Percentiles rank a stretch among this genome's conserved stretches.
Conservation (phyloP, 2,797 vertebrate species). For the Delichon dasypus region DNA sequence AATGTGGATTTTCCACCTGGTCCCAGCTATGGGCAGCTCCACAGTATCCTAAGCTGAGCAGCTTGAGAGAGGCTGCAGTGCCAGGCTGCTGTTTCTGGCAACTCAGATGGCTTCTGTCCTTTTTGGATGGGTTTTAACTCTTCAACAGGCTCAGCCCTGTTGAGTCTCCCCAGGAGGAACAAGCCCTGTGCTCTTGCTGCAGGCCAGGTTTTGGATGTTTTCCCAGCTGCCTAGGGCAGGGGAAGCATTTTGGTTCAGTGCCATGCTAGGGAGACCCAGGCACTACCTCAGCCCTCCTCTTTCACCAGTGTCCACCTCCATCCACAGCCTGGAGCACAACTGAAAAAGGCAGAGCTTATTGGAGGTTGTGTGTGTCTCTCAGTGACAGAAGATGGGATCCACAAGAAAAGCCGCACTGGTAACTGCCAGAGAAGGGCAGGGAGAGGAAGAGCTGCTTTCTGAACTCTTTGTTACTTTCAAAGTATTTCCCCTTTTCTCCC, state of each 20-base stretch:
- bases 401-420: neutral
- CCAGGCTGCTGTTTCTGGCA: neutral
- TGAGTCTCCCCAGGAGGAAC: fast-evolving
- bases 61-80: neutral
- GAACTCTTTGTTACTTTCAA: neutral
- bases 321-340: neutral
- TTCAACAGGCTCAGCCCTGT: neutral
- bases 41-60: neutral
- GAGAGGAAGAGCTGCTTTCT: neutral
- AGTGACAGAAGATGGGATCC: neutral
- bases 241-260: neutral
- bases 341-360: neutral
- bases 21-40: neutral
- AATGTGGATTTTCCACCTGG: fast-evolving
- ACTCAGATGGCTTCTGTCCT: neutral
- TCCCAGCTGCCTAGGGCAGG: fast-evolving
- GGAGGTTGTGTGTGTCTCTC: neutral
- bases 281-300: neutral
- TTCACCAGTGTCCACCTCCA: neutral
- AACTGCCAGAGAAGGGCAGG: neutral
- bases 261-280: neutral
- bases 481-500: neutral
- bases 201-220: neutral
- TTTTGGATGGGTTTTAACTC: neutral
- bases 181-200: neutral